Evolutionary conservation across 30 jellyfish, hydroid and myxozoan species (phyloP), one percentile per base, ranked within the genome.

Genomic region (Aurelia aurita complex sp. Pacific): DNA sequence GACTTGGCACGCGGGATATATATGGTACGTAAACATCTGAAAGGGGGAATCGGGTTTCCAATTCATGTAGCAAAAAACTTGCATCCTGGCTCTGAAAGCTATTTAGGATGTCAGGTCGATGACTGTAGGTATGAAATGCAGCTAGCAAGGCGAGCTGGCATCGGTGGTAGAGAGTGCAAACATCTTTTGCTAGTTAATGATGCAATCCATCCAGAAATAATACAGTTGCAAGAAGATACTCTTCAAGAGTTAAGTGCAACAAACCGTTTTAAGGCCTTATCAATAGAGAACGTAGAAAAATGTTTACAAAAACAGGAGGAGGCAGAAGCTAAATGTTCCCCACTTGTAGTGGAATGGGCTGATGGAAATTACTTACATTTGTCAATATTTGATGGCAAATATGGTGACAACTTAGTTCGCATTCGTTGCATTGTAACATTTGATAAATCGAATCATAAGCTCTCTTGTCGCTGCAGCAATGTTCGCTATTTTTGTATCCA

Each of bases 1-100:
- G 80, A 79, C 55, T 16, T n/a, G 51, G 32, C 36, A n/a, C 34
- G 19, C 10, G 89, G 80, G 0, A 29, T 63, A 33, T 79, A 36
- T 64, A 63, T 79, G 80, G 89, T 79, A 16, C 66, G 69, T 16
- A 79, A 67, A 38, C 29, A 55, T 19, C 46, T 23, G 16, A 65
- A 55, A 16, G 85, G 85, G 23, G 92, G 86, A 7, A 65, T 83
- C 23, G 73, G 86, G 32, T 69, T 42, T 69, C 92, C 92, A 10
- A 10, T 83, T 6, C 92, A 83, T 70, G 92, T 83, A 5, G 79
- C 60, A 72, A 83, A 83, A 71, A 18, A 52, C 0, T 29, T 69
- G 36, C 66, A 50, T 29, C 50, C 57, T 3, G 73, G 55, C 52
- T 32, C 52, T 46, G 35, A 67, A 1, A 80, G 34, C 46, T 17